Conservation (phyloP, 2,797 vertebrate genomes). For the Nyctibius grandis region DNA sequence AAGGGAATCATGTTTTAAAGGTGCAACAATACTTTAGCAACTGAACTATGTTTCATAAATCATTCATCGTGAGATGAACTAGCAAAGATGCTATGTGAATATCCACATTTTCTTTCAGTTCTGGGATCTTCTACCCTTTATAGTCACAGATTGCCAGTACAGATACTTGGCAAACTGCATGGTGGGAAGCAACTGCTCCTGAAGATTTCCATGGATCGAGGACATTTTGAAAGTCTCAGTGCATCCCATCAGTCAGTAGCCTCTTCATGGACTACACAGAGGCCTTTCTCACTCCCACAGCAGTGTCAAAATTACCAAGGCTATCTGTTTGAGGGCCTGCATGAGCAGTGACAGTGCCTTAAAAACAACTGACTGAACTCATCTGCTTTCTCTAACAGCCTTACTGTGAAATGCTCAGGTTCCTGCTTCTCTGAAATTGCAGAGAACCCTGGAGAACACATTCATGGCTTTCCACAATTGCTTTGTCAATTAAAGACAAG, state of each 20-base stretch:
- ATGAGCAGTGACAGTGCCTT: fast-evolving
- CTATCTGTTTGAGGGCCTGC: neutral
- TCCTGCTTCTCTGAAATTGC: neutral
- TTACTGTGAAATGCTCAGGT: neutral
- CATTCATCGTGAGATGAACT: neutral
- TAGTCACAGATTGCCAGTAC: neutral
- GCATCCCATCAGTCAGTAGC: neutral
- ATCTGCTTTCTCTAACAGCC: neutral
- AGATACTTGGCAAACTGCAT: fast-evolving
- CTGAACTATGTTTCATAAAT: neutral
- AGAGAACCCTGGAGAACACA: neutral
- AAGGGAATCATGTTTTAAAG: neutral
- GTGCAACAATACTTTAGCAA: neutral
- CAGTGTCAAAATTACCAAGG: fast-evolving
- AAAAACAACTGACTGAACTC: neutral
- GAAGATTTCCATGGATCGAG: neutral
- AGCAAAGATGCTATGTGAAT: fast-evolving
- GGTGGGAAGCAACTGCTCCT: neutral
- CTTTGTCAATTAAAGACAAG: neutral
- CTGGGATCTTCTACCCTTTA: neutral
- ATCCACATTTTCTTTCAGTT: neutral
- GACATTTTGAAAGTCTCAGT: neutral
- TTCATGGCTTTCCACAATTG: neutral
- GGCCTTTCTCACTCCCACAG: neutral
- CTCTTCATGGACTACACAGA: neutral